These are phyloP conservation scores for Drosophila subquinaria DNA, from an alignment of 2,888 invertebrate genomes.

Conservation along the genomic window DNA sequence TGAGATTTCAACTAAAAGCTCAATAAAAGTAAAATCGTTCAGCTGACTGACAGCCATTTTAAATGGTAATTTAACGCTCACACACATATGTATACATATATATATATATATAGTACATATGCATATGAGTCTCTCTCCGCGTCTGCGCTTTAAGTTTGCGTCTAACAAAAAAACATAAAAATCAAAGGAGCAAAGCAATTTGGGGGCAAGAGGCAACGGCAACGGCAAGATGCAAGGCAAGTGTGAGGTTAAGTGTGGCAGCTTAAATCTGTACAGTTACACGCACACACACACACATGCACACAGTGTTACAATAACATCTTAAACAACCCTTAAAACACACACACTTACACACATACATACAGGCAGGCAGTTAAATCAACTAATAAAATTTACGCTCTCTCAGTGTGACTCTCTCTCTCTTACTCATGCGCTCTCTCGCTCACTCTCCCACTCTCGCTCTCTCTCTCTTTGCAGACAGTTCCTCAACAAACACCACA, in stretches of 20 bases:
- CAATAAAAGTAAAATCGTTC: conserved; percentile 77
- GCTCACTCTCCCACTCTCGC: conserved; percentile 25
- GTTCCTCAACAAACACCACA: conserved; percentile 90
- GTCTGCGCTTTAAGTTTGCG: conserved; percentile 70
- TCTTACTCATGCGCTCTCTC: background rate
- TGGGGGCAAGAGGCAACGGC: conserved; percentile 2
- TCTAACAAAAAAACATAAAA: conserved; percentile 21
- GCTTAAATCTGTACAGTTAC: conserved; percentile 74
- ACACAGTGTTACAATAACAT: conserved; percentile 19
- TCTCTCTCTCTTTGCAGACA: conserved; percentile 87
- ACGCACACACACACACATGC: conserved; percentile 12
- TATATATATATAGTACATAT: too few relatives aligned
- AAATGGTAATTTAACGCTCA: conserved; percentile 78
- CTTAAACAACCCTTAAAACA: conserved; percentile 61
- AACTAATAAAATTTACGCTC: conserved; percentile 62
- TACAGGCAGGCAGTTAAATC: conserved; percentile 52
- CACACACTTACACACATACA: conserved; percentile 24
- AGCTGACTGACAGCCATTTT: conserved; percentile 82
- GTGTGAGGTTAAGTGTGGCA: conserved; percentile 80
- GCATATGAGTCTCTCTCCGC: conserved; percentile 58
- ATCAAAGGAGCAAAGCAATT: conserved; percentile 27
- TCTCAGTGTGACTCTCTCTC: conserved; percentile 68
- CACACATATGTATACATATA: background rate
- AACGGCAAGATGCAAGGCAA: conserved; percentile 60
- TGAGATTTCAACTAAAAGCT: conserved; percentile 79